Base-by-base conservation (phyloP, 2,113 vertebrate genomes). In the Clupea harengus region DNA sequence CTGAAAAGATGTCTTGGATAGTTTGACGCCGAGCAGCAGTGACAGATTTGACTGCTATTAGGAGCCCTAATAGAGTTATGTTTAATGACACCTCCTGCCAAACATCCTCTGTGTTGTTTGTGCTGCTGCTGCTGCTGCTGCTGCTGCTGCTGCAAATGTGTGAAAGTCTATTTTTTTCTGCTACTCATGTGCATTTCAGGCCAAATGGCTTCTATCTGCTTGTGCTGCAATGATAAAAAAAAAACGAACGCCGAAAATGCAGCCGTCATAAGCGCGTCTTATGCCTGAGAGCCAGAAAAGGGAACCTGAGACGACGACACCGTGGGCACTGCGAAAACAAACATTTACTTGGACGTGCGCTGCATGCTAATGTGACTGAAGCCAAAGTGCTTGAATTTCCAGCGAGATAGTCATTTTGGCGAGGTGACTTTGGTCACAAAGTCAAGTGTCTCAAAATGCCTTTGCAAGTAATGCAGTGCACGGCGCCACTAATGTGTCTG, bases 371-470 rank as follows among this genome's bases (percentile, higher is more conserved):
- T 78, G 72, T 10, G 5, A 17, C 10, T 13, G 11, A 78, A 32
- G 3, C 28, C 2, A 32, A 78, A 78, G 13, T 78, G 72, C 72
- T 78, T 78, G 28, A 78, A 78, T 78, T 78, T 78, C 32, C 72
- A 78, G 72, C 72, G 32, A 28, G 72, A 15, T 39, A 78, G 72
- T 78, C 32, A 39, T 78, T 78, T 78, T 44, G 72, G 15, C 9
- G 72, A 78, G 72, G 72, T 78, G 72, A 78, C 72, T 78, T 78
- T 78, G 72, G 72, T 78, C 67, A 75, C 67, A 75, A 75, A 75
- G 67, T 75, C 72, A 78, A 78, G 72, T 78, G 72, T 78, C 72
- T 32, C 72, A 78, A 32, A 78, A 78, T 78, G 72, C 72, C 72
- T 78, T 78, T 78, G 72, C 72, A 13, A 32, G 28, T 78, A 32